Percentiles rank a stretch among this genome's conserved stretches.
Conservation (phyloP, 64 coral and sea anemone genomes). For the Pocillopora verrucosa region DNA sequence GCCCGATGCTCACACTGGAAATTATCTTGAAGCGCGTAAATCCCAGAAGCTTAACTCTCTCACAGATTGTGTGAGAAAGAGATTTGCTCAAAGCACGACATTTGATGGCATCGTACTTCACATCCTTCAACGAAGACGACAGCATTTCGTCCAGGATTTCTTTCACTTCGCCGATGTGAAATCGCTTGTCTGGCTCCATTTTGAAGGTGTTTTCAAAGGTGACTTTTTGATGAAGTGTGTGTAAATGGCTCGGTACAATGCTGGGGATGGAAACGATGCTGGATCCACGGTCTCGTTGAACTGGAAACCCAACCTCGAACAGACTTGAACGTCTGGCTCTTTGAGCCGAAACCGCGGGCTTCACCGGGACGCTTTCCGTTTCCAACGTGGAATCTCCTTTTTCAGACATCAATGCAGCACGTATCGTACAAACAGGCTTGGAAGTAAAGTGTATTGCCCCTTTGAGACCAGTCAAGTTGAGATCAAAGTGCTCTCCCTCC, state of each 20-base stretch:
- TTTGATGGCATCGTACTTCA: constrained; percentile 68
- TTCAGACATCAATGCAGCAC: background rate
- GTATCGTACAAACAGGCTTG: background rate
- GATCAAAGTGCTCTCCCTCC: background rate
- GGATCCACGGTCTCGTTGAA: constrained; percentile 80
- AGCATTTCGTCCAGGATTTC: constrained; percentile 84
- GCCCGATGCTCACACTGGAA: constrained; percentile 83
- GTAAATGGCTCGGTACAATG: constrained; percentile 77
- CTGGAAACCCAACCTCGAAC: constrained; percentile 94
- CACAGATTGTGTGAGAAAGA: constrained; percentile 86
- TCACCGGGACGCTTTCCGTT: background rate
- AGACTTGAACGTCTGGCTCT: constrained; percentile 72
- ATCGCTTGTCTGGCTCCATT: constrained; percentile 93
- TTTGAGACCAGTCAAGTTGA: background rate
- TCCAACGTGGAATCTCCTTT: background rate
- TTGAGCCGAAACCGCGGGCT: background rate
- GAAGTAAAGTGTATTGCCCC: background rate
- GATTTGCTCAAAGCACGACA: constrained; percentile 73
- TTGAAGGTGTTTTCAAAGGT: constrained; percentile 98
- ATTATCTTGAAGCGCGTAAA: constrained; percentile 85
- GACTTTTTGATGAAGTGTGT: constrained; percentile 50
- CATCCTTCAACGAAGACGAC: constrained; percentile 65
- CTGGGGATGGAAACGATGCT: constrained; percentile 84
- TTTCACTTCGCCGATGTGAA: constrained; percentile 83
- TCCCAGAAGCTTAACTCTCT: constrained; percentile 88